Base-by-base conservation (phyloP, 2,113 vertebrate genomes). In the Xiphias gladius region DNA sequence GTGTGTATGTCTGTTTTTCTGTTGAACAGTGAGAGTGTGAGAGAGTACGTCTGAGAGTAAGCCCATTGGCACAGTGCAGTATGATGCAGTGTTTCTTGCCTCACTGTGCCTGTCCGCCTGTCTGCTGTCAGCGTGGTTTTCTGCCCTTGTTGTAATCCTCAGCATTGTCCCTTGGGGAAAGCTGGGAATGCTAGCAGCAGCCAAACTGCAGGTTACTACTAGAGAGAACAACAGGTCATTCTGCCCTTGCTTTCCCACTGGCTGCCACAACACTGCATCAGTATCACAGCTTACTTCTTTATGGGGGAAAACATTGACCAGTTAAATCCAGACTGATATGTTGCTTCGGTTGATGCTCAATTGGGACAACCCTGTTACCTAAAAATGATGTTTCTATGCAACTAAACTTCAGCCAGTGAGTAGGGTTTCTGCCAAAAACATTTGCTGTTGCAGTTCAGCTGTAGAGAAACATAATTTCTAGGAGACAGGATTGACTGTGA, bases 121-220 rank as follows among this genome's bases (percentile, higher is more conserved):
- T 39, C 70, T 82, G 68, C 62, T 76, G 71, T 37, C 63, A 79
- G 68, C 65, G 70, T 72, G 62, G 73, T 63, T 79, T 69, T 54
- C 50, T 50, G 46, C 88, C 67, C 84, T 86, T 73, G 71, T 85
- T 89, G 76, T 88, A 86, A 90, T 88, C 80, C 86, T 73, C 54
- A 54, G 37, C 41, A 7, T 46, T 11, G 55, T 91, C 82, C 68
- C 82, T 28, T 58, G 65, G 84, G 75, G 22, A 7, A 17, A 41
- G 37, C 32, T 7, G 54, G 5, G 63, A 66, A 77, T 75, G 52
- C 79, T 75, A 80, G 86, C 83, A 82, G 80, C 81, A 82, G 86
- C 74, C 74, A 86, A 65, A 81, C 84, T 68, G 82, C 82, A 75
- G 72, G 65, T 73, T 87, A 54, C 73, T 65, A 30, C 71, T 61